These are phyloP conservation scores for Ametastegia equiseti DNA, from an alignment of 2,888 invertebrate genomes.

Conservation along the genomic window DNA sequence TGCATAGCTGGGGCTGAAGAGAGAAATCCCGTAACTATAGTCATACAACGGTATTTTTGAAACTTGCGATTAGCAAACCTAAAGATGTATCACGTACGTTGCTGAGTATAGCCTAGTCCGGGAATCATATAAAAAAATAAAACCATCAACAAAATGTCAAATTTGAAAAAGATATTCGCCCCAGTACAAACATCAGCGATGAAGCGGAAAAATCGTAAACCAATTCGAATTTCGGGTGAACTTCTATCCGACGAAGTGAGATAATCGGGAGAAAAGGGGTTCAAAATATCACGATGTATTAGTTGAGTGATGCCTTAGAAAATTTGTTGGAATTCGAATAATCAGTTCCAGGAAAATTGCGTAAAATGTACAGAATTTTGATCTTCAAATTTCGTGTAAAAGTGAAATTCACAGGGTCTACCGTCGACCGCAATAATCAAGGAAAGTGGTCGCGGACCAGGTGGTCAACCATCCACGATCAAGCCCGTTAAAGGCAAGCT, in stretches of 20 bases:
- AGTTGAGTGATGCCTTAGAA: not conserved
- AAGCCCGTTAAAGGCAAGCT: conserved; percentile 33
- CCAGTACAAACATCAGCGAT: no score
- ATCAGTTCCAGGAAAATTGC: not conserved
- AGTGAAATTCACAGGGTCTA: conserved; percentile 9
- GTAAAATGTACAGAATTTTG: not conserved
- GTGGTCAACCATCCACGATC: conserved; percentile 44
- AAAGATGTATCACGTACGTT: not conserved
- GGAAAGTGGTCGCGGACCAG: conserved; percentile 32
- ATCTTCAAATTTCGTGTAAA: not conserved
- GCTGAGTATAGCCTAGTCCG: not conserved
- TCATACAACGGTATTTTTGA: not conserved
- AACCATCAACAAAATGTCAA: not conserved
- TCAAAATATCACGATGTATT: no score
- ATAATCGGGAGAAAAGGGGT: not conserved
- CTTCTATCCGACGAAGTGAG: not conserved
- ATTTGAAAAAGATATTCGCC: not conserved
- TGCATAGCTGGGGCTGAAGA: not conserved
- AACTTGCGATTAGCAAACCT: not conserved
- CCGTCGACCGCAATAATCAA: conserved; percentile 37
- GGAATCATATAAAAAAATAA: not conserved
- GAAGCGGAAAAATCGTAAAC: no score
- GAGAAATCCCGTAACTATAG: not conserved
- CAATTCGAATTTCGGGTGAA: no score
- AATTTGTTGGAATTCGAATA: not conserved